Conservation (phyloP, 2,113 vertebrate genomes). For the Podarcis muralis region DNA sequence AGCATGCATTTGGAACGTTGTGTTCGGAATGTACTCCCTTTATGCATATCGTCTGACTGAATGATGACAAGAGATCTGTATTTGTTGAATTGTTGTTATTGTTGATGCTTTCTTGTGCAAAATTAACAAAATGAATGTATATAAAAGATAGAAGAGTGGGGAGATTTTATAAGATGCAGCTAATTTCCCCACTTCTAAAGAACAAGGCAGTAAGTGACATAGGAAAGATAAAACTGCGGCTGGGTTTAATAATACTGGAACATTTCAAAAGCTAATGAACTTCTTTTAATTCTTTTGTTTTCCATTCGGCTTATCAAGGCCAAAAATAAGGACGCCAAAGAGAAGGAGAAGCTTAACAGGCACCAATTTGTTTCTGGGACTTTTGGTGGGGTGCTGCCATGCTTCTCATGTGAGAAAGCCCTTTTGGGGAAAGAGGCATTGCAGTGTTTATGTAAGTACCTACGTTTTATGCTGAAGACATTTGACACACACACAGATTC, state of each 20-base stretch:
- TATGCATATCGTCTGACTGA: too few species aligned
- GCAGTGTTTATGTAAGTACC: conserved; percentile 88
- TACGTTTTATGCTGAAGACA: not conserved
- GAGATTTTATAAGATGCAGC: not conserved
- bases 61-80: too few species aligned
- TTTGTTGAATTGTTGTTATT: too few species aligned
- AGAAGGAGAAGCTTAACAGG: conserved; percentile 84
- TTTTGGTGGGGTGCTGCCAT: conserved; percentile 81
- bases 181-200: not conserved
- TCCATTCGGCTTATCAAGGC: conserved; percentile 76
- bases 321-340: conserved; percentile 89
- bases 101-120: too few species aligned
- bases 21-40: too few species aligned
- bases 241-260: not conserved
- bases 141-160: too few species aligned
- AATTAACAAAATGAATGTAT: too few species aligned
- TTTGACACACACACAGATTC: not conserved
- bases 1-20: not conserved
- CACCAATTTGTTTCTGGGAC: conserved; percentile 85
- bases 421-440: conserved; percentile 87
- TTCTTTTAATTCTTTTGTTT: not conserved
- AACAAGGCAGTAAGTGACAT: not conserved
- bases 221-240: not conserved
- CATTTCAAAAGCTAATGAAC: not conserved
- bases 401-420: conserved; percentile 88